Evolutionary conservation across 2,797 vertebrate species (phyloP).

Genomic region (Sebastes taczanowskii): DNA sequence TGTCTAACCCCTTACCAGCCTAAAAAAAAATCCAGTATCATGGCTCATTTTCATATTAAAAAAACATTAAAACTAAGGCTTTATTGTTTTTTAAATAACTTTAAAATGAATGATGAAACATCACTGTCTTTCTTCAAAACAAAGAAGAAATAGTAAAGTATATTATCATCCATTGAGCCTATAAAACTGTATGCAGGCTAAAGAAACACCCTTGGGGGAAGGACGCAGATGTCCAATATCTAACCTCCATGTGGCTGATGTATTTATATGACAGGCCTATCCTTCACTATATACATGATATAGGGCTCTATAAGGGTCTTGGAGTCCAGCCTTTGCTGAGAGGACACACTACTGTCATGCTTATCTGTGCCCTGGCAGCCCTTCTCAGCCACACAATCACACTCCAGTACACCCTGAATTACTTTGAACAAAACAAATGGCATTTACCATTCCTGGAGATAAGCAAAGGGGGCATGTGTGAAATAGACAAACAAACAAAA

Average conservation of each 20-base stretch:
- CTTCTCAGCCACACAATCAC: slow-evolving; percentile 69
- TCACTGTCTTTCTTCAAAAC: background rate
- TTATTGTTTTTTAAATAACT: too few species aligned
- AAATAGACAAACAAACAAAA: slow-evolving; percentile 79
- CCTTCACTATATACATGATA: slow-evolving; percentile 36
- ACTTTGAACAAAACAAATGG: slow-evolving; percentile 79
- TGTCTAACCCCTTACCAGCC: too few species aligned
- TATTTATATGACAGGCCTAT: slow-evolving; percentile 57
- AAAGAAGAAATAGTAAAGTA: slow-evolving; percentile 7
- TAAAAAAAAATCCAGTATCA: too few species aligned
- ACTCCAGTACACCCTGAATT: slow-evolving; percentile 73
- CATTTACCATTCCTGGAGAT: slow-evolving; percentile 73
- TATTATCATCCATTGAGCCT: background rate
- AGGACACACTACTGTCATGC: slow-evolving; percentile 48
- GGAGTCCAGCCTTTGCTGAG: slow-evolving; percentile 32
- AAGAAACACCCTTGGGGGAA: slow-evolving; percentile 28
- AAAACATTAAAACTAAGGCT: too few species aligned
- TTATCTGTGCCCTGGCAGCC: slow-evolving; percentile 72
- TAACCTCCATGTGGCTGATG: slow-evolving; percentile 38
- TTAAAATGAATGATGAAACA: background rate
- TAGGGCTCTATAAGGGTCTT: slow-evolving; percentile 39
- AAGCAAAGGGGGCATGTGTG: slow-evolving; percentile 77
- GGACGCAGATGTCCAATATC: slow-evolving; percentile 45
- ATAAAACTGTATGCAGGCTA: slow-evolving; percentile 9
- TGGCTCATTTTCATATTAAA: too few species aligned